Conservation (phyloP, 2,797 vertebrate genomes). For the Chiloscyllium punctatum region DNA sequence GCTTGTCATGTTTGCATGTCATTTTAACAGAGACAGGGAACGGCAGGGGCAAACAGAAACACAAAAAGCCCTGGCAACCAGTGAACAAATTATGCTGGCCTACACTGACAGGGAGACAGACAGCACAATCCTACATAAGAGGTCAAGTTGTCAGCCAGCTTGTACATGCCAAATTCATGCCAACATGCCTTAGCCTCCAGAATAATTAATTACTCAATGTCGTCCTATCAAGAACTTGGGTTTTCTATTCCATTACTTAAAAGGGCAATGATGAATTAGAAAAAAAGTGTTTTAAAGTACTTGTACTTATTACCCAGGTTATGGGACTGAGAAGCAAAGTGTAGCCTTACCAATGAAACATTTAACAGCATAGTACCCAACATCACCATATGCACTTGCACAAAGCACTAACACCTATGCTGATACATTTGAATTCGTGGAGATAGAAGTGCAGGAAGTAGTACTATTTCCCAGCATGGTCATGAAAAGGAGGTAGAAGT, state of each 20-base stretch:
- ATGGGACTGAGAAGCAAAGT: neutral
- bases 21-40: neutral
- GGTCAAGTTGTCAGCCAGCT: neutral
- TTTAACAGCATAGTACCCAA: neutral
- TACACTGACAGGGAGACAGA: neutral
- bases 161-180: no score
- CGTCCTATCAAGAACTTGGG: neutral
- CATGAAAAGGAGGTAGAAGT: neutral
- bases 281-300: neutral
- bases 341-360: neutral
- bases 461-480: neutral
- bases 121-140: neutral
- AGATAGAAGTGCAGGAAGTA: neutral
- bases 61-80: neutral
- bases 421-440: neutral
- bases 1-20: neutral
- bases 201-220: neutral
- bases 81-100: neutral
- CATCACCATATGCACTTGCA: neutral
- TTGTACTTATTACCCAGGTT: neutral
- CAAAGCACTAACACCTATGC: neutral
- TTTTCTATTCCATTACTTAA: neutral
- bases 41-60: neutral
- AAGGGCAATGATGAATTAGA: neutral
- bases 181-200: neutral